Evolutionary conservation across 2,797 vertebrate species (phyloP).

Genomic region (Amazona finschi): DNA sequence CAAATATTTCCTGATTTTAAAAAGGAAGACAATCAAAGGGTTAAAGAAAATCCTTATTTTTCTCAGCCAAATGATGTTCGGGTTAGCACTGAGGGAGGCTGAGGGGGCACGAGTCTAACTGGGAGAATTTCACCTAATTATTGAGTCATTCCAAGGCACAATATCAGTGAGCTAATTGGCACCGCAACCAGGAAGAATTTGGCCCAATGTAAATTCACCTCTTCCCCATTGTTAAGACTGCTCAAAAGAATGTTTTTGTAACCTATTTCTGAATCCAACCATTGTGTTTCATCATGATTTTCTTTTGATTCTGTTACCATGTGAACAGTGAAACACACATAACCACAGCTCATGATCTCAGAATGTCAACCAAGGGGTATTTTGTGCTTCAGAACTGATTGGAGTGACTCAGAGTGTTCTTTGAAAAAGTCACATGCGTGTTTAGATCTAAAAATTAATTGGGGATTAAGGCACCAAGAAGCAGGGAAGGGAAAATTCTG

Average conservation of each 20-base stretch:
- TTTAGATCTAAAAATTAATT: constrained; percentile 61
- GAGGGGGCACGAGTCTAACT: neutral
- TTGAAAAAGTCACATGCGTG: constrained; percentile 25
- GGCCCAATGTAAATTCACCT: constrained; percentile 30
- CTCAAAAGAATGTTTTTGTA: constrained; percentile 54
- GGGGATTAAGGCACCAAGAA: constrained; percentile 43
- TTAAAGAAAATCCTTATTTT: constrained; percentile 11
- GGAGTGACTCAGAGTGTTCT: constrained; percentile 50
- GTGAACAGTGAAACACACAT: constrained; percentile 70
- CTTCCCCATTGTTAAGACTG: constrained; percentile 30
- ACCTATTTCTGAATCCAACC: constrained; percentile 50
- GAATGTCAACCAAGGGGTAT: constrained; percentile 62
- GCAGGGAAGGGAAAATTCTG: neutral
- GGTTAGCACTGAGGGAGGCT: neutral
- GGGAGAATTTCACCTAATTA: constrained; percentile 40
- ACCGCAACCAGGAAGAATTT: constrained; percentile 31
- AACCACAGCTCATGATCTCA: constrained; percentile 61
- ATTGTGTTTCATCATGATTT: constrained; percentile 64
- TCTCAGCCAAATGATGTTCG: neutral
- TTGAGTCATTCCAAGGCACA: neutral
- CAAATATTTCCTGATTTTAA: neutral
- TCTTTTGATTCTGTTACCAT: constrained; percentile 71
- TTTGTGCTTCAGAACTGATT: constrained; percentile 54
- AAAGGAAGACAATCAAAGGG: neutral
- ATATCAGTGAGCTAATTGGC: constrained; percentile 46